phyloP scores from a whole-genome alignment of 2,888 invertebrate genomes.

The Orthosia gracilis region DNA sequence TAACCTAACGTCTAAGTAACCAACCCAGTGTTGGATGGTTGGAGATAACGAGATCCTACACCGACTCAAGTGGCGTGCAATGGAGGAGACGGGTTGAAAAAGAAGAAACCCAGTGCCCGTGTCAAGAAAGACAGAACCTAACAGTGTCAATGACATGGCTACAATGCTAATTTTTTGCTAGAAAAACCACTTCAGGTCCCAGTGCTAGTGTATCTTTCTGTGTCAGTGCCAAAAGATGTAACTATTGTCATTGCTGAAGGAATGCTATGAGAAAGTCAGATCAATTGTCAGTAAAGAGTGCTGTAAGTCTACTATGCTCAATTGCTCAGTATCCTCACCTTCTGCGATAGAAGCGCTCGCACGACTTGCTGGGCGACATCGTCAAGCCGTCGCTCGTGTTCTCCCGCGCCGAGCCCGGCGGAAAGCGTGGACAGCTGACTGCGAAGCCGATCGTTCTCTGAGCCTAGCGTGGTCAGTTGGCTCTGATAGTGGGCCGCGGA shows the following conservation, averaged over 20 bases:
- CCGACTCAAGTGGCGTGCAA: too few species aligned
- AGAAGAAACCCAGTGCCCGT: neutral
- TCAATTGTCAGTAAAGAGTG: neutral
- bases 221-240: neutral
- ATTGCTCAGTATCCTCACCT: conserved; percentile 88
- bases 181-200: neutral
- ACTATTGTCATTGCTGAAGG: neutral
- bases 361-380: conserved; percentile 96
- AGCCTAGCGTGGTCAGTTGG: conserved; percentile 92
- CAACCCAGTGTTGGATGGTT: too few species aligned
- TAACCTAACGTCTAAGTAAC: too few species aligned
- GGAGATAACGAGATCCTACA: too few species aligned
- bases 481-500: conserved; percentile 94
- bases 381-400: conserved; percentile 95
- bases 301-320: neutral
- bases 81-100: too few species aligned
- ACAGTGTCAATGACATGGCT: neutral
- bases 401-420: conserved; percentile 88
- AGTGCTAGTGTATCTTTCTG: neutral
- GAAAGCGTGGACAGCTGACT: conserved; percentile 89
- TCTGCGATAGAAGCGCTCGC: conserved; percentile 95
- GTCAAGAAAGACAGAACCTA: neutral
- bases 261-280: neutral
- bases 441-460: conserved; percentile 93
- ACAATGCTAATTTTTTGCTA: neutral